These are phyloP conservation scores for Coturnix japonica DNA, from an alignment of 2,113 vertebrate species.

Conservation along the genomic window DNA sequence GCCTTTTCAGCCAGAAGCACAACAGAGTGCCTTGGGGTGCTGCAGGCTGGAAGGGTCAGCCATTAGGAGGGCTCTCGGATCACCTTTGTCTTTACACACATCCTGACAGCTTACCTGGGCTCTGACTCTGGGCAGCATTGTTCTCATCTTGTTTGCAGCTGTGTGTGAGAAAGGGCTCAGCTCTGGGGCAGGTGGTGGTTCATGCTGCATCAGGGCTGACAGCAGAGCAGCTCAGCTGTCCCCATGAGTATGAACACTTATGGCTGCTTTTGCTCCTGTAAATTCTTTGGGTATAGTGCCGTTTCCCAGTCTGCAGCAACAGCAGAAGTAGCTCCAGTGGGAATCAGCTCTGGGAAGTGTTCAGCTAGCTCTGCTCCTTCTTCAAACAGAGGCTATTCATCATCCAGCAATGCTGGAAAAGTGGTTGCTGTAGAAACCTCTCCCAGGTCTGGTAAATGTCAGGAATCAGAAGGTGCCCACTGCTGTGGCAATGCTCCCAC, in stretches of 20 bases:
- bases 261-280: not conserved
- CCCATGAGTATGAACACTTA: rapidly evolving
- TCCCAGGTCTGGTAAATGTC: not conserved
- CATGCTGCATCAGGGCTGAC: not conserved
- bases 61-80: not conserved
- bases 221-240: not conserved
- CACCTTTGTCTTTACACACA: not conserved
- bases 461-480: not conserved
- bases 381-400: not conserved
- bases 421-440: slow-evolving; percentile 41
- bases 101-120: not conserved
- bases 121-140: not conserved
- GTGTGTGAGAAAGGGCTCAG: not conserved
- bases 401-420: not conserved
- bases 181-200: not conserved
- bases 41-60: not conserved
- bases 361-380: not conserved
- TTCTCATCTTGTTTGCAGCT: not conserved
- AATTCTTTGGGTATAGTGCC: not conserved
- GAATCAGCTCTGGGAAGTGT: not conserved
- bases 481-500: not conserved
- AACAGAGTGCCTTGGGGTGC: not conserved
- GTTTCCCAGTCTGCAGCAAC: not conserved
- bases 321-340: not conserved
- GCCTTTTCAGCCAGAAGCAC: not conserved